Evolutionary conservation across 2,797 vertebrate genomes (phyloP).

Genomic region (Danio choprae): DNA sequence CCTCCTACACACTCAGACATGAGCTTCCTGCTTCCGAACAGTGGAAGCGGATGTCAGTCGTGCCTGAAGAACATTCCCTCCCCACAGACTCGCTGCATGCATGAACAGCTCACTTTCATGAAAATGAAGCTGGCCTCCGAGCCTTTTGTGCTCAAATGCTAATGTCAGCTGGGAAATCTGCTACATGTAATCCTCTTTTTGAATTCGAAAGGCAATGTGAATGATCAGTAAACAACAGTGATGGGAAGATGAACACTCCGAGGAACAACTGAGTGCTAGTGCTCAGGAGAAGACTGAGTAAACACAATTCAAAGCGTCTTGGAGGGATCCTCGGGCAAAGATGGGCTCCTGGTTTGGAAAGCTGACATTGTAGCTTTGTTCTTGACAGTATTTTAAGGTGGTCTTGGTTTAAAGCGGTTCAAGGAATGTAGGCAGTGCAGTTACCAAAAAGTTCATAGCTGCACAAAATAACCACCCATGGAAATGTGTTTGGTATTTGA

Average conservation of each 20-base stretch:
- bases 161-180: slow-evolving; percentile 43
- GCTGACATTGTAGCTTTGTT: background rate
- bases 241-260: background rate
- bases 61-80: slow-evolving; percentile 32
- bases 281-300: slow-evolving; percentile 10
- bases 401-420: background rate
- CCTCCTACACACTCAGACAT: background rate
- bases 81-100: background rate
- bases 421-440: background rate
- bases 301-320: background rate
- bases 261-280: background rate
- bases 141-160: slow-evolving; percentile 31
- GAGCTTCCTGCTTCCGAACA: background rate
- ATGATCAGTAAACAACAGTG: slow-evolving; percentile 33
- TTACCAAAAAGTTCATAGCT: background rate
- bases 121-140: slow-evolving; percentile 27
- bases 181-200: slow-evolving; percentile 39
- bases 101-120: slow-evolving; percentile 24
- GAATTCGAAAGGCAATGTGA: slow-evolving; percentile 29
- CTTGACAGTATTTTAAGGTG: background rate
- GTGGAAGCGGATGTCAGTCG: slow-evolving; percentile 22
- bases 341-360: background rate
- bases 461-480: no score
- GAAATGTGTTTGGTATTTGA: no score
- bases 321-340: background rate